Base-by-base conservation (phyloP, 2,113 vertebrate genomes). In the Apaloderma vittatum region DNA sequence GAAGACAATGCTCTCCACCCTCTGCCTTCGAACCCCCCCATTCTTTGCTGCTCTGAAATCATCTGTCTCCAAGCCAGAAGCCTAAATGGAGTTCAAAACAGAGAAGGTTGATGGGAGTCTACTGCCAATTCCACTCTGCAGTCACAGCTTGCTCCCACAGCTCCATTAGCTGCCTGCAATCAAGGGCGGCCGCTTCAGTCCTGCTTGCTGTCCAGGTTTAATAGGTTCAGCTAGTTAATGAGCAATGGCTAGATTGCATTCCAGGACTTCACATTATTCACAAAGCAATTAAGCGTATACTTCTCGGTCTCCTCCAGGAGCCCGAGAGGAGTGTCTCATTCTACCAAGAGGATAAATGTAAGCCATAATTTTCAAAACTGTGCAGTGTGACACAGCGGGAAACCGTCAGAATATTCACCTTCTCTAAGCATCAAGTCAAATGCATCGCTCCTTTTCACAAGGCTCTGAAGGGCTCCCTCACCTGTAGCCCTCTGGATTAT, bases 161-260 rank as follows among this genome's bases (percentile, higher is more conserved):
- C 87, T 96, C 96, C 70, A 94, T 75, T 96, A 95, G 67, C 78
- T 94, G 84, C 71, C 71, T 80, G 54, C 82, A 96, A 96, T 96
- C 96, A 95, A 97, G 97, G 97, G 97, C 73, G 37, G 98, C 98
- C 98, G 87, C 98, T 94, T 98, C 98, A 98, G 95, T 96, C 96
- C 92, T 96, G 62, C 73, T 97, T 73, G 83, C 97, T 94, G 95
- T 97, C 97, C 86, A 94, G 97, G 98, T 99, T 99, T 98, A 98
- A 98, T 59, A 96, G 98, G 98, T 98, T 98, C 95, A 97, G 97
- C 97, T 94, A 97, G 98, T 98, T 98, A 99, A 98, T 98, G 98
- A 99, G 97, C 97, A 98, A 98, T 84, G 95, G 96, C 97, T 97
- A 61, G 86, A 97, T 94, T 97, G 94, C 98, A 98, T 98, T 98